Conservation (phyloP, 2,888 invertebrate genomes). For the Acronicta aceris region DNA sequence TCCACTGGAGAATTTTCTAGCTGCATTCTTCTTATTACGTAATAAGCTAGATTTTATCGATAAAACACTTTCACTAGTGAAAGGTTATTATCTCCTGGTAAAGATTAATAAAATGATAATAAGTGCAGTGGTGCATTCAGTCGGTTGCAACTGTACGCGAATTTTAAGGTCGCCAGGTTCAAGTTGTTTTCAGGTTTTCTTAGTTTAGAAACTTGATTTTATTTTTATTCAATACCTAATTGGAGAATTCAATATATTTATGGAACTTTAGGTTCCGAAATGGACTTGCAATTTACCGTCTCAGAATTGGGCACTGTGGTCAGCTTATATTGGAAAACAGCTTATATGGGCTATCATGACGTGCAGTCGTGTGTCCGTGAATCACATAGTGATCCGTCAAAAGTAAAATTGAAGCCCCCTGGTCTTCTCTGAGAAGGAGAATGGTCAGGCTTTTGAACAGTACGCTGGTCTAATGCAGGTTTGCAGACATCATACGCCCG, state of each 20-base stretch:
- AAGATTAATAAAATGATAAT: conserved; percentile 26
- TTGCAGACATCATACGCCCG: too few relatives aligned
- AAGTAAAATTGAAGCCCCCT: too few relatives aligned
- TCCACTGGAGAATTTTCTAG: neutral
- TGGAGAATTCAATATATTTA: neutral
- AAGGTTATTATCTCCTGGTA: conserved; percentile 20
- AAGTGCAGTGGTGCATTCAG: conserved; percentile 24
- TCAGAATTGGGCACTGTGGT: too few relatives aligned
- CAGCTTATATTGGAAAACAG: too few relatives aligned
- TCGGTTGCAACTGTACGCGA: conserved; percentile 14
- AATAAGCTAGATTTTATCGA: conserved; percentile 19
- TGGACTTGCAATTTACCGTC: neutral
- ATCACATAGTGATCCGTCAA: too few relatives aligned
- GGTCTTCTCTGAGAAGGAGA: too few relatives aligned
- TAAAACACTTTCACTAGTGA: conserved; percentile 44
- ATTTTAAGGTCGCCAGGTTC: conserved; percentile 35
- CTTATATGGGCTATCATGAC: too few relatives aligned
- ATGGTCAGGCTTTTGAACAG: too few relatives aligned
- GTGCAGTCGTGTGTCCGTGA: too few relatives aligned
- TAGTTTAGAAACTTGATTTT: conserved; percentile 34
- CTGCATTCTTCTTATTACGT: conserved; percentile 10
- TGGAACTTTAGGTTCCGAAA: conserved; percentile 3
- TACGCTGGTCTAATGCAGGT: too few relatives aligned
- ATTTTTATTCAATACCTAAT: conserved; percentile 6
- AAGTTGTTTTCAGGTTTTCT: conserved; percentile 28